These are phyloP conservation scores for Callyntrura guangdongensis DNA, from an alignment of 2,888 invertebrate species.

Conservation along the genomic window DNA sequence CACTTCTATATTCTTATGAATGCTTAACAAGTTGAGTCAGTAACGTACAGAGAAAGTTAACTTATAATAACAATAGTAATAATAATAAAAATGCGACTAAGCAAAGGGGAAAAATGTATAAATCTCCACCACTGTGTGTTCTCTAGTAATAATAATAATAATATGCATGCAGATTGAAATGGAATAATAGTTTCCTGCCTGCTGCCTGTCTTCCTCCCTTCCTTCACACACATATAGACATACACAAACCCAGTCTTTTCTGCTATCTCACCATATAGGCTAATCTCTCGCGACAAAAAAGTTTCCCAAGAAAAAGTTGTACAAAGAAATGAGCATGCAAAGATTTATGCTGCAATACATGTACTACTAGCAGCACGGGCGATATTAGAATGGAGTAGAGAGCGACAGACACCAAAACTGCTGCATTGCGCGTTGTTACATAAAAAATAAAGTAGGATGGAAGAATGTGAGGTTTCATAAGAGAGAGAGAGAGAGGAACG, in stretches of 20 bases:
- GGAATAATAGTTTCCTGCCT: constrained; percentile 56
- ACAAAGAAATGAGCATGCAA: constrained; percentile 65
- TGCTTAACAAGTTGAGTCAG: constrained; percentile 25
- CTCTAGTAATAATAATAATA: neutral
- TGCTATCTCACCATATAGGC: constrained; percentile 14
- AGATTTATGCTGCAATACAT: constrained; percentile 74
- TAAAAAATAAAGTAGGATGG: constrained; percentile 15
- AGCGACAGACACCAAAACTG: constrained; percentile 11
- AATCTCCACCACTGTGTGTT: neutral
- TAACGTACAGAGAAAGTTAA: neutral
- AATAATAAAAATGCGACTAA: constrained; percentile 10
- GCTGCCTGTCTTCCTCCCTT: constrained; percentile 19
- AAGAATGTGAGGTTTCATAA: neutral
- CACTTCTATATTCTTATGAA: constrained; percentile 1
- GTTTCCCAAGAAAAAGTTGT: constrained; percentile 17
- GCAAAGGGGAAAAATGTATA: neutral
- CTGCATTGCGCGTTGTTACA: constrained; percentile 65
- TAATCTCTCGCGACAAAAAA: constrained; percentile 71
- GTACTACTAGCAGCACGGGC: neutral
- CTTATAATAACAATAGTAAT: constrained; percentile 26
- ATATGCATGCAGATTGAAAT: constrained; percentile 51
- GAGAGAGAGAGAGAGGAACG: constrained; percentile 7
- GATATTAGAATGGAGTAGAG: neutral
- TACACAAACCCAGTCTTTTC: no score
- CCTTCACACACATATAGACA: no score